phyloP scores from a whole-genome alignment of 2,113 vertebrate species.

The Laterallus jamaicensis region DNA sequence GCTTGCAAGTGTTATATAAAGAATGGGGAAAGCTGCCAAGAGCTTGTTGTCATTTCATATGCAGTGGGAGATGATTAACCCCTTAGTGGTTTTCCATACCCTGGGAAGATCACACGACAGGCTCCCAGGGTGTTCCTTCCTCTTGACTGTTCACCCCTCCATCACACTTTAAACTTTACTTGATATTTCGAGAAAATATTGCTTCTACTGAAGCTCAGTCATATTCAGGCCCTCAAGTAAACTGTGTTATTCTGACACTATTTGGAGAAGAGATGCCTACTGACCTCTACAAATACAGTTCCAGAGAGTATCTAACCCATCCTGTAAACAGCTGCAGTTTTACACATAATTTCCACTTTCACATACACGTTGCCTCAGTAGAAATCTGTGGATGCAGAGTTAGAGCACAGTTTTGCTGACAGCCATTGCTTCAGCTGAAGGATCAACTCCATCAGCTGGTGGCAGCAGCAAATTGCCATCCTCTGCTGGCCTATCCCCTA shows the following conservation, averaged over 20 bases:
- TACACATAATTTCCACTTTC: not conserved
- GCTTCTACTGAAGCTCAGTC: not conserved
- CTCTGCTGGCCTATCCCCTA: not conserved
- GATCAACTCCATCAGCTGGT: not conserved
- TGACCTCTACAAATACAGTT: not conserved
- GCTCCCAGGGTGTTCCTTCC: not conserved
- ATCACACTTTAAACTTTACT: not conserved
- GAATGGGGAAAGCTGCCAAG: conserved; percentile 74
- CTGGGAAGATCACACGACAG: not conserved
- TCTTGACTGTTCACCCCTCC: not conserved
- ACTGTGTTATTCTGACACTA: not conserved
- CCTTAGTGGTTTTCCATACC: conserved; percentile 21
- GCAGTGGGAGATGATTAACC: conserved; percentile 68
- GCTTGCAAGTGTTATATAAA: conserved; percentile 80
- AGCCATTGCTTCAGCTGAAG: not conserved
- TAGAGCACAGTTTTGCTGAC: not conserved
- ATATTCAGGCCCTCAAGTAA: not conserved
- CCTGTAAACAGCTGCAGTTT: not conserved
- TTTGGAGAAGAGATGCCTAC: not conserved
- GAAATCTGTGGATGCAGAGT: not conserved
- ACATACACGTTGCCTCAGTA: not conserved
- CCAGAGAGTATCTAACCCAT: not conserved
- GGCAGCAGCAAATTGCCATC: not conserved
- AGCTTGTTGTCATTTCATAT: conserved; percentile 75
- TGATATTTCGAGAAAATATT: not conserved